These are phyloP conservation scores for Sebastes goodei DNA, from an alignment of 2,797 vertebrate genomes.

Conservation along the genomic window DNA sequence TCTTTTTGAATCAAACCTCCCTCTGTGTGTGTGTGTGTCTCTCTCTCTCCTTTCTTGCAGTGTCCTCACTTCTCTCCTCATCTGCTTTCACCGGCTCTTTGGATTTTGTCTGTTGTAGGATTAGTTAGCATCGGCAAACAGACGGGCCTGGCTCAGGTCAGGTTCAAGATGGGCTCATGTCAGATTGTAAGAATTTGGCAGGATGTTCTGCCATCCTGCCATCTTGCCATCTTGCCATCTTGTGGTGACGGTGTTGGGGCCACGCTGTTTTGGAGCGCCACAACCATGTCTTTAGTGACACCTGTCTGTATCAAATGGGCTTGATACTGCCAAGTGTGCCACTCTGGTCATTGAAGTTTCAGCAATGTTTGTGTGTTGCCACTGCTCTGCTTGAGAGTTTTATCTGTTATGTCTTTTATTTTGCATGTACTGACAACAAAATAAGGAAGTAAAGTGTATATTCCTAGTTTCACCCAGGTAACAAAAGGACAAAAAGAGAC, in stretches of 20 bases:
- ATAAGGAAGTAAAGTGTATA: neutral
- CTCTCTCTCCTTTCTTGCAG: neutral
- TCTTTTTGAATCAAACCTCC: constrained; percentile 28
- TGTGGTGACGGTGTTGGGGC: neutral
- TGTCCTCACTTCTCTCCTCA: neutral
- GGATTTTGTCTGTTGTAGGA: neutral
- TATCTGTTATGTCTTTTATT: neutral
- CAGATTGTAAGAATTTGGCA: neutral
- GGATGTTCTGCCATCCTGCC: neutral
- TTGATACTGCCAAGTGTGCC: constrained; percentile 7
- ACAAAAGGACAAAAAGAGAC: neutral
- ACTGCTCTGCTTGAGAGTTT: neutral
- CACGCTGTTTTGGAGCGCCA: neutral
- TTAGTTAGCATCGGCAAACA: constrained; percentile 1
- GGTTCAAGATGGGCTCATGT: constrained; percentile 1
- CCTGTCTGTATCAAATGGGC: neutral
- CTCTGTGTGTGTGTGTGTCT: neutral
- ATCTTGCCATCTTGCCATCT: neutral
- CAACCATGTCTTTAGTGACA: neutral
- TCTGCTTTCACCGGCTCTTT: neutral
- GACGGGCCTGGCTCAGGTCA: neutral
- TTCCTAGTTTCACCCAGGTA: neutral
- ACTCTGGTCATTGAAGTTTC: neutral
- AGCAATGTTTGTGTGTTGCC: neutral
- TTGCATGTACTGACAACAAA: neutral